phyloP scores from a whole-genome alignment of 2,797 vertebrate genomes.

The Mormyrus proboscirostris region DNA sequence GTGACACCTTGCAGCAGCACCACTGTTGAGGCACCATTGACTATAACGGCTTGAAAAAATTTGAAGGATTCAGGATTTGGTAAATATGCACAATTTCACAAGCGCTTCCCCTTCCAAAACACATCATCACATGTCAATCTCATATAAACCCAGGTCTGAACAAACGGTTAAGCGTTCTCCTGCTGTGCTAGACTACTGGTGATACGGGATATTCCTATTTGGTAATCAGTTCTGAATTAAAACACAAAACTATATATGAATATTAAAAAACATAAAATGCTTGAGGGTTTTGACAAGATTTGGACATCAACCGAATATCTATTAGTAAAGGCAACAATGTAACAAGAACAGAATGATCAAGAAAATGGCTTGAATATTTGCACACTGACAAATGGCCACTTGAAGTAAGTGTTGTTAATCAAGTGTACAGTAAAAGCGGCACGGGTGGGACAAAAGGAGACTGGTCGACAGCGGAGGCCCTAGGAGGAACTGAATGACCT shows the following conservation, averaged over 20 bases:
- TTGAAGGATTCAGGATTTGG: background rate
- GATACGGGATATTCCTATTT: background rate
- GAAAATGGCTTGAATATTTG: background rate
- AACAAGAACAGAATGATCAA: background rate
- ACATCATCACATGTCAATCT: background rate
- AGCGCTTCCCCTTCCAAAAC: background rate
- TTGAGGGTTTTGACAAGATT: background rate
- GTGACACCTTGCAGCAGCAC: slow-evolving; percentile 12
- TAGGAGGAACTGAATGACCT: slow-evolving; percentile 42
- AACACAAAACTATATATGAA: background rate
- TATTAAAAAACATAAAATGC: background rate
- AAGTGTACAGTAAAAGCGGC: background rate
- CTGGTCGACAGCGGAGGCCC: too few relatives aligned
- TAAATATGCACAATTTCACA: background rate
- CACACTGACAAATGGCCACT: background rate
- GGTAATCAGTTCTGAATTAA: background rate
- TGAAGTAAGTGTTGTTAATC: background rate
- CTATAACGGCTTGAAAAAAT: background rate
- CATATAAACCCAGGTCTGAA: background rate
- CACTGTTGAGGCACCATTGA: background rate
- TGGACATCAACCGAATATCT: background rate
- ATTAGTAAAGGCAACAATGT: background rate
- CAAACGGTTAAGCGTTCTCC: background rate
- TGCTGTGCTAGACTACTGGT: background rate
- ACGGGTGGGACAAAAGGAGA: background rate